A percentile compares a stretch with the other conserved stretches of the same genome.
Conservation (phyloP, 2,113 vertebrate genomes). For the Hyla sarda region DNA sequence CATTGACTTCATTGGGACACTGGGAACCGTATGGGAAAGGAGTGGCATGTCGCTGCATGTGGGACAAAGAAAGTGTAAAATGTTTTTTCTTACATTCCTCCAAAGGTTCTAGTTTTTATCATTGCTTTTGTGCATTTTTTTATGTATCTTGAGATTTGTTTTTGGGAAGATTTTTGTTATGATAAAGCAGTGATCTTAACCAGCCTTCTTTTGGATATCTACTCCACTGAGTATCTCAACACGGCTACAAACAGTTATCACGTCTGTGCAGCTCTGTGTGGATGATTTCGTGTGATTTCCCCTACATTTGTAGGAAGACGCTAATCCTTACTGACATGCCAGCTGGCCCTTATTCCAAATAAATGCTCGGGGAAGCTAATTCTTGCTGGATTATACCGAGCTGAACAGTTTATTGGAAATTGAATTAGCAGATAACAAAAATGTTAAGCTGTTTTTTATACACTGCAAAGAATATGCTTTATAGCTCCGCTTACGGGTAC, state of each 20-base stretch:
- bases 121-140: no score
- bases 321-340: conserved; percentile 28
- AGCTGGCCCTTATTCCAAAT: conserved; percentile 39
- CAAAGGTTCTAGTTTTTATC: no score
- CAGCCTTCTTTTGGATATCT: background rate
- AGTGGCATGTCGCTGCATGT: no score
- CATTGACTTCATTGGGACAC: no score
- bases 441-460: background rate
- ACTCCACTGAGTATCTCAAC: background rate
- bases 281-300: background rate
- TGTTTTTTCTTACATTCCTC: no score
- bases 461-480: background rate
- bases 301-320: background rate
- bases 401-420: conserved; percentile 36
- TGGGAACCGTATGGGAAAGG: no score
- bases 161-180: no score
- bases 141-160: no score
- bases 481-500: background rate
- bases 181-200: background rate
- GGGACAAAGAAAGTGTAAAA: no score
- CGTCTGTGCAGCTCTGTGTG: background rate
- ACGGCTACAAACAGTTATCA: background rate
- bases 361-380: conserved; percentile 46
- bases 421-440: conserved; percentile 9
- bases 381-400: conserved; percentile 30